Percentiles rank a stretch among this genome's conserved stretches.
Conservation (phyloP, 1,140 invertebrate genomes). For the Drosophila mojavensis region DNA sequence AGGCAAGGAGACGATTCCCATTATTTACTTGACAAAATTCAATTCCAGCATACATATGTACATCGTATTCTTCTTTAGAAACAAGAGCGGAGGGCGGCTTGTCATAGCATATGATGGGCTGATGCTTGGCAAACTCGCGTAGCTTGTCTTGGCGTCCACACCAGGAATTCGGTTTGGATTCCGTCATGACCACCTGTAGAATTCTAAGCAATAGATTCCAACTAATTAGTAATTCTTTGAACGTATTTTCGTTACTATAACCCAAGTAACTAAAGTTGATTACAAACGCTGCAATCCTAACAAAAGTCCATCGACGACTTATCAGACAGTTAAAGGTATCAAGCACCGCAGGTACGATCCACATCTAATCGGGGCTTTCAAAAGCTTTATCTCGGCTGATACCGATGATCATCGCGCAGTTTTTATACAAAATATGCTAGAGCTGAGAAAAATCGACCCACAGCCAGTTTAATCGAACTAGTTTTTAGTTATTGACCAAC, state of each 20-base stretch:
- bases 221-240: neutral
- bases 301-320: constrained; percentile 13
- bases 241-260: neutral
- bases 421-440: neutral
- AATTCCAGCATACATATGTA: constrained; percentile 7
- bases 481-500: too few species aligned
- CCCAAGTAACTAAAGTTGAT: neutral
- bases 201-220: neutral
- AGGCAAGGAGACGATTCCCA: neutral
- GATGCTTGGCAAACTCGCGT: constrained; percentile 59
- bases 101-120: constrained; percentile 83
- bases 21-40: neutral
- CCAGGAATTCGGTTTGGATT: constrained; percentile 45
- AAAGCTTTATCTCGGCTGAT: constrained; percentile 1
- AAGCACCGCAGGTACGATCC: neutral
- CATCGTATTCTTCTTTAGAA: constrained; percentile 74
- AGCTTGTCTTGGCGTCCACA: constrained; percentile 64
- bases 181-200: constrained; percentile 31
- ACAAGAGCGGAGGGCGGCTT: constrained; percentile 75
- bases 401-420: constrained; percentile 15
- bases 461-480: too few species aligned
- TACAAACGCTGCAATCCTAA: neutral
- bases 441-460: too few species aligned
- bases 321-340: neutral
- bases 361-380: neutral